phyloP scores from a whole-genome alignment of 2,113 vertebrate species.

The Ciconia stormi region DNA sequence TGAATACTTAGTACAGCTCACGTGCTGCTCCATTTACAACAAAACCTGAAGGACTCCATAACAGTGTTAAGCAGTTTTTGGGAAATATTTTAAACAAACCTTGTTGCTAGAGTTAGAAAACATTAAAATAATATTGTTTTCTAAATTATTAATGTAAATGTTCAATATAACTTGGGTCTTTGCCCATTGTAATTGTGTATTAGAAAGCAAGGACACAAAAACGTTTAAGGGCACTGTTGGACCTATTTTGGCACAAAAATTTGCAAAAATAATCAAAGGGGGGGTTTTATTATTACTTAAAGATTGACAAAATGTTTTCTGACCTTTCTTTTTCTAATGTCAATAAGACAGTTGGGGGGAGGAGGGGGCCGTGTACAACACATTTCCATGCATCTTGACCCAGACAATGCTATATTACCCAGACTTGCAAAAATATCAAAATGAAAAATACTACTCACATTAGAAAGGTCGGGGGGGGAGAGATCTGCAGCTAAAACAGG shows the following conservation, averaged over 20 bases:
- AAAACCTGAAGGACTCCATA: background rate
- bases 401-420: background rate
- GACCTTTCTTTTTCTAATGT: background rate
- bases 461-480: background rate
- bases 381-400: background rate
- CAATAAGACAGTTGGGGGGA: background rate
- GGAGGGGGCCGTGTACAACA: background rate
- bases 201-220: background rate
- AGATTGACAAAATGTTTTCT: background rate
- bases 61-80: background rate
- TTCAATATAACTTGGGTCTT: background rate
- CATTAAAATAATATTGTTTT: background rate
- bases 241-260: background rate
- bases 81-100: background rate
- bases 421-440: background rate
- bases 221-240: background rate
- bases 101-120: background rate
- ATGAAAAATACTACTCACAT: background rate
- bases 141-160: background rate
- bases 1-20: background rate
- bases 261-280: background rate
- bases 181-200: background rate
- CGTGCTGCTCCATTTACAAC: background rate
- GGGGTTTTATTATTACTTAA: background rate
- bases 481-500: background rate